These are phyloP conservation scores for Hassar affinis DNA, from an alignment of 2,113 vertebrate genomes.

Conservation along the genomic window DNA sequence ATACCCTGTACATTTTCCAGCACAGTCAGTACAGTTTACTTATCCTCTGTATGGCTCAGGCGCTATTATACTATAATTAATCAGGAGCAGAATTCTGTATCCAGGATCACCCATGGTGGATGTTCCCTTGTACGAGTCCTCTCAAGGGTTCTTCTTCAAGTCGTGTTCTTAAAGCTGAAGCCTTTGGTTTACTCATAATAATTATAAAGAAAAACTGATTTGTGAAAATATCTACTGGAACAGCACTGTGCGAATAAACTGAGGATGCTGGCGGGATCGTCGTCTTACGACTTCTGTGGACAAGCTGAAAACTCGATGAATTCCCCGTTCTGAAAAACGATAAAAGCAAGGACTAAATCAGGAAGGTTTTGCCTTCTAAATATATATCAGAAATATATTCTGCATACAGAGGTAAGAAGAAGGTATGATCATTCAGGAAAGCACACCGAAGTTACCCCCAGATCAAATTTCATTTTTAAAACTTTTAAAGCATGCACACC, in stretches of 20 bases:
- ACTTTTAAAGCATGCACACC: background rate
- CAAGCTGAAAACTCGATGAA: slow-evolving; percentile 53
- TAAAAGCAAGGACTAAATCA: slow-evolving; percentile 33
- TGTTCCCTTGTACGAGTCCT: background rate
- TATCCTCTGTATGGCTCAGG: background rate
- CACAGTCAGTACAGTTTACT: background rate
- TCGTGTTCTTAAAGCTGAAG: background rate
- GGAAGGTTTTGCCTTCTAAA: background rate
- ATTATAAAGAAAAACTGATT: background rate
- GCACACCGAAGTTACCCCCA: background rate
- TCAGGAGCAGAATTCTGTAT: background rate
- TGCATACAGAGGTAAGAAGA: background rate
- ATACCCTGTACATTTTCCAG: background rate
- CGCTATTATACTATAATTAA: background rate
- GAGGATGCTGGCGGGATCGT: background rate
- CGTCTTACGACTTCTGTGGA: slow-evolving; percentile 48
- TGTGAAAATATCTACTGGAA: background rate
- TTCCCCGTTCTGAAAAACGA: slow-evolving; percentile 55
- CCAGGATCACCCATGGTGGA: background rate
- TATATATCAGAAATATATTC: background rate
- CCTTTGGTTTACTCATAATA: background rate
- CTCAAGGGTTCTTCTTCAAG: background rate
- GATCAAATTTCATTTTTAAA: background rate
- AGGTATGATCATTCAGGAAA: background rate
- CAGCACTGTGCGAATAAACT: background rate